Evolutionary conservation across 2,797 vertebrate species (phyloP).

Genomic region (Acanthornis magna): DNA sequence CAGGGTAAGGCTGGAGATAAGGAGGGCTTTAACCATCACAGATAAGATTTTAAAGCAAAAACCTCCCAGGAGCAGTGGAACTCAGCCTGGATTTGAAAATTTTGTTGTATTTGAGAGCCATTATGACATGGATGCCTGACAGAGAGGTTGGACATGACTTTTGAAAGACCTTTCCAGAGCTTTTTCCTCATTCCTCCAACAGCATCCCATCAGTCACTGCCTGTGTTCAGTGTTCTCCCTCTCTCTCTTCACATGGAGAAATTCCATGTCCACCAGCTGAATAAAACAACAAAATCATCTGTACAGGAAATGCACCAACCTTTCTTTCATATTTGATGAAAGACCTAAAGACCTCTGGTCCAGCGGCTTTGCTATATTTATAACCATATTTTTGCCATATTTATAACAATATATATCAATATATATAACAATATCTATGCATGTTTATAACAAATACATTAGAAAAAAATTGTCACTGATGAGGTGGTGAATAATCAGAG

Average conservation of each 20-base stretch:
- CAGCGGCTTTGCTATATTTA: neutral
- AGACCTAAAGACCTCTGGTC: neutral
- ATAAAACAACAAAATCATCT: neutral
- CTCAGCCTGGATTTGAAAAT: neutral
- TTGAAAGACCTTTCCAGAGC: neutral
- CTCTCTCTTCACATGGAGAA: neutral
- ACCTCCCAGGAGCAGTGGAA: neutral
- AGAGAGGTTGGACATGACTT: neutral
- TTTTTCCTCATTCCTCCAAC: neutral
- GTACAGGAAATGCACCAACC: neutral
- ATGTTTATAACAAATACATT: too few relatives aligned
- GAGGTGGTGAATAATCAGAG: too few relatives aligned
- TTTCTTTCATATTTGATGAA: neutral
- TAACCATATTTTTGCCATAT: too few relatives aligned
- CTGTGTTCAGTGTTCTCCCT: neutral
- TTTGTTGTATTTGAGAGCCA: neutral
- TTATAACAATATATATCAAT: too few relatives aligned
- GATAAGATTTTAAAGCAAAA: neutral
- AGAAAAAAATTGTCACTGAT: too few relatives aligned
- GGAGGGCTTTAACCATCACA: neutral
- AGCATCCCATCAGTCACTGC: rapidly evolving
- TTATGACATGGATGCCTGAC: neutral
- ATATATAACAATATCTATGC: too few relatives aligned
- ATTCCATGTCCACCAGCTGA: neutral
- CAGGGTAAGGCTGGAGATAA: neutral